phyloP scores from a whole-genome alignment of 53 echinoderm and acorn worm genomes.

The Pentamera pediparva region DNA sequence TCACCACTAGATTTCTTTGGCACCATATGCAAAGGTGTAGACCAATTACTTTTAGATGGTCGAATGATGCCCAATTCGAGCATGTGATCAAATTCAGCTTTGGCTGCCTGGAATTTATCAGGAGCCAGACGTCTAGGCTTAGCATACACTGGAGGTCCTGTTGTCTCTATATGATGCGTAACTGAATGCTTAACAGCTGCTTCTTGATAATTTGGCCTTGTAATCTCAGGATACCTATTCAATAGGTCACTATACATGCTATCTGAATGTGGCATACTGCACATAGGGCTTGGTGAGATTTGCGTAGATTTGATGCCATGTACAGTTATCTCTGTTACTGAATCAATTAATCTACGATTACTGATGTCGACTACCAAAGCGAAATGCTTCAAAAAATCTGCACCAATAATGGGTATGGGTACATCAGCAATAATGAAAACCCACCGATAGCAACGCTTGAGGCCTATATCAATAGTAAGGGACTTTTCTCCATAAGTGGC shows the following conservation, averaged over 20 bases:
- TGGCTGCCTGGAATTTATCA: neutral
- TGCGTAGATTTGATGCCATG: no score
- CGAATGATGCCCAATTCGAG: constrained; percentile 32
- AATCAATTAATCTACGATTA: no score
- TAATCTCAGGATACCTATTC: neutral
- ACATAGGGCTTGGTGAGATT: no score
- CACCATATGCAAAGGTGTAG: constrained; percentile 32
- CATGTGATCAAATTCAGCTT: constrained; percentile 41
- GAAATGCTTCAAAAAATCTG: no score
- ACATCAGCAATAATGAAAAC: no score
- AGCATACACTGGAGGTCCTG: constrained; percentile 33
- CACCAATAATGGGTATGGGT: no score
- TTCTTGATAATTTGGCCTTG: neutral
- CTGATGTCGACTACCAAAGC: no score
- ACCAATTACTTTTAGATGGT: constrained; percentile 35
- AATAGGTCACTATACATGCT: neutral
- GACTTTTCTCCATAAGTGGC: no score
- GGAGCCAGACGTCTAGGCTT: constrained; percentile 30
- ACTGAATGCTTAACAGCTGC: constrained; percentile 31
- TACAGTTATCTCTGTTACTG: no score
- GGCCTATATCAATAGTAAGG: no score
- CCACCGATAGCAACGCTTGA: no score
- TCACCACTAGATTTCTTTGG: constrained; percentile 35
- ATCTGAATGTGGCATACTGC: neutral
- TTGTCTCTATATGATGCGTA: constrained; percentile 45